A percentile compares a stretch with the other conserved stretches of the same genome.
Conservation (phyloP, 2,797 vertebrate species). For the Rhinatrema bivittatum region DNA sequence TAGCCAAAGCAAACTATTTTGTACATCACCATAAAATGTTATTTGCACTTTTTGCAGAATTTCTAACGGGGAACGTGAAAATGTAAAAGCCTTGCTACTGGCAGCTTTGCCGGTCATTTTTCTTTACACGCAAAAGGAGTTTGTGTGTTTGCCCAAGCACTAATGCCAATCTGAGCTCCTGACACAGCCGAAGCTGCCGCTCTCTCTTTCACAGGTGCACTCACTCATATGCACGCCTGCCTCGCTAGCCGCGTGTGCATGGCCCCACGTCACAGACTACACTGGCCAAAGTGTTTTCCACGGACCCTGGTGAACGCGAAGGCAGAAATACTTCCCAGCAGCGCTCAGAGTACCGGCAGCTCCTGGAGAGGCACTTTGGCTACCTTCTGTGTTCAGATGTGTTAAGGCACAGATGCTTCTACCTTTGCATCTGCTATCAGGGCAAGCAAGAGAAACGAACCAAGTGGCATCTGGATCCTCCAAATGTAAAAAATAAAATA, state of each 20-base stretch:
- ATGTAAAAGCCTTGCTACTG: conserved; percentile 36
- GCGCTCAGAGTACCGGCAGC: no score
- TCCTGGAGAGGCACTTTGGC: no score
- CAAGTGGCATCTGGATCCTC: conserved; percentile 37
- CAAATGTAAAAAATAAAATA: conserved; percentile 30
- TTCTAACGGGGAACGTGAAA: conserved; percentile 33
- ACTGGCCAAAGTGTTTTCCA: no score
- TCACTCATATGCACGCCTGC: conserved; percentile 23
- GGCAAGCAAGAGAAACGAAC: conserved; percentile 42
- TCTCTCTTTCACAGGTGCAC: conserved; percentile 39
- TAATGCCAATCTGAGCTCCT: conserved; percentile 14
- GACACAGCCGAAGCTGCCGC: conserved; percentile 8
- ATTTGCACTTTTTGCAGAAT: conserved; percentile 32
- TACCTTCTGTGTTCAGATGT: conserved; percentile 47
- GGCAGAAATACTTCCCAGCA: no score
- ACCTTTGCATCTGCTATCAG: conserved; percentile 45
- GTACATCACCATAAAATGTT: conserved; percentile 32
- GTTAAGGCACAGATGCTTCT: conserved; percentile 35
- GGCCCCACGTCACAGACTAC: no score
- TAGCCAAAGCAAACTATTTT: conserved; percentile 23
- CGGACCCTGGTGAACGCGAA: no score
- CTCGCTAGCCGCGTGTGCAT: conserved; percentile 12
- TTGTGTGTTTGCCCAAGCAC: conserved; percentile 31
- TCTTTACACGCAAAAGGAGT: conserved; percentile 21
- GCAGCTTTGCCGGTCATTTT: conserved; percentile 20